Conservation (phyloP, 2,113 vertebrate genomes). For the Paradisaea rubra region DNA sequence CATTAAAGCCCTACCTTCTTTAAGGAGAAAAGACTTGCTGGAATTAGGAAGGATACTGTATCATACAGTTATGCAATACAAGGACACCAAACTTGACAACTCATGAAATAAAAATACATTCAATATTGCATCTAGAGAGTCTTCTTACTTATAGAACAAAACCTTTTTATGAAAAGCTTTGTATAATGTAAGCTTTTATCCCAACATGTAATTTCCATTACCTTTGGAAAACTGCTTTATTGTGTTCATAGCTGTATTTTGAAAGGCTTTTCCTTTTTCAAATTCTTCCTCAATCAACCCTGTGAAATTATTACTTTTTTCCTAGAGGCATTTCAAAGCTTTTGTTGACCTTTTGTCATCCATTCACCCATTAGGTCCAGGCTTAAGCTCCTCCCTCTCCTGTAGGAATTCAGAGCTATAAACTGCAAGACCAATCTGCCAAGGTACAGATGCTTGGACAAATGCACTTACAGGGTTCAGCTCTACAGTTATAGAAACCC, state of each 20-base stretch:
- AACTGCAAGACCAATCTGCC: background rate
- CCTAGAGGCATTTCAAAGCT: background rate
- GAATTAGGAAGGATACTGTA: background rate
- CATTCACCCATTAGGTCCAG: background rate
- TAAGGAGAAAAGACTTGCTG: background rate
- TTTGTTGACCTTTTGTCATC: background rate
- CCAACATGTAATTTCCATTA: accelerated
- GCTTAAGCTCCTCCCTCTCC: background rate
- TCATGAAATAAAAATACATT: background rate
- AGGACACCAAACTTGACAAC: background rate
- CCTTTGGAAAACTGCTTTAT: background rate
- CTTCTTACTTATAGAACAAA: background rate
- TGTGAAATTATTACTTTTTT: background rate
- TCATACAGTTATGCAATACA: background rate
- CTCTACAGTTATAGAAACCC: background rate
- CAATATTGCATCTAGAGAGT: accelerated
- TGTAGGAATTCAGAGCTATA: background rate
- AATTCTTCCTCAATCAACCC: background rate
- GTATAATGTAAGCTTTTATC: background rate
- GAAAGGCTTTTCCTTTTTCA: background rate
- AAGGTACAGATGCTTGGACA: background rate
- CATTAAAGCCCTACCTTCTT: slow-evolving; percentile 21
- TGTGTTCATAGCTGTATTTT: background rate
- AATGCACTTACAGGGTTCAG: background rate
- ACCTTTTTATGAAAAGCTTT: background rate